Conservation (phyloP, 2,797 vertebrate genomes). For the Cirrhinus mrigala region DNA sequence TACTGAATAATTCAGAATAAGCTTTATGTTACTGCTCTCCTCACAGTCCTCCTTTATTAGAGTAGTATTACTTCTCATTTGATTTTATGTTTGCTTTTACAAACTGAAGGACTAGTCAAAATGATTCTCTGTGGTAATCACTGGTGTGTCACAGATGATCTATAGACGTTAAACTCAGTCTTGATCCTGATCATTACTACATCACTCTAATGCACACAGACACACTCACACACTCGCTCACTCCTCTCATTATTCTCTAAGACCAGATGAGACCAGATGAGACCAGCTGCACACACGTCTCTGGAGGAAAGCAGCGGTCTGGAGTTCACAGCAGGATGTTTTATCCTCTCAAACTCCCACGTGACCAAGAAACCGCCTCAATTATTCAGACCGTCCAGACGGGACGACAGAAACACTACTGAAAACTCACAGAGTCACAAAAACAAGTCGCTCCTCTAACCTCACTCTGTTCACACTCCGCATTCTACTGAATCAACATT, state of each 20-base stretch:
- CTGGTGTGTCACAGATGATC: not conserved
- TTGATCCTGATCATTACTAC: not conserved
- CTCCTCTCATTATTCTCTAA: not conserved
- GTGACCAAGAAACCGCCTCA: too few species aligned
- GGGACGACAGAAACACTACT: too few species aligned
- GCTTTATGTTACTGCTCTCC: not conserved
- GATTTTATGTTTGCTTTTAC: not conserved
- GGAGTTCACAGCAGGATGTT: not conserved
- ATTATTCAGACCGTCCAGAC: too few species aligned
- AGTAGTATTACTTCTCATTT: too few species aligned
- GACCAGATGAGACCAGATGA: not conserved
- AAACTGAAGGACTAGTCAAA: not conserved
- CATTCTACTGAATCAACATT: too few species aligned
- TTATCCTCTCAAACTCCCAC: not conserved
- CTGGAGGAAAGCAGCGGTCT: not conserved
- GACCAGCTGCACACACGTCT: not conserved
- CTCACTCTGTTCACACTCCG: too few species aligned
- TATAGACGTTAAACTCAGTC: not conserved
- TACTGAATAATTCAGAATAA: not conserved
- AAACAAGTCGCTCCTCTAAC: too few species aligned
- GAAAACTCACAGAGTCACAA: too few species aligned
- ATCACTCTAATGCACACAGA: not conserved
- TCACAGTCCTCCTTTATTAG: too few species aligned
- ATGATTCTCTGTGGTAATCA: not conserved
- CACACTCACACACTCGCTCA: not conserved